A percentile compares a stretch with the other conserved stretches of the same genome.
Conservation (phyloP, 2,113 vertebrate species). For the Platysternon megacephalum region DNA sequence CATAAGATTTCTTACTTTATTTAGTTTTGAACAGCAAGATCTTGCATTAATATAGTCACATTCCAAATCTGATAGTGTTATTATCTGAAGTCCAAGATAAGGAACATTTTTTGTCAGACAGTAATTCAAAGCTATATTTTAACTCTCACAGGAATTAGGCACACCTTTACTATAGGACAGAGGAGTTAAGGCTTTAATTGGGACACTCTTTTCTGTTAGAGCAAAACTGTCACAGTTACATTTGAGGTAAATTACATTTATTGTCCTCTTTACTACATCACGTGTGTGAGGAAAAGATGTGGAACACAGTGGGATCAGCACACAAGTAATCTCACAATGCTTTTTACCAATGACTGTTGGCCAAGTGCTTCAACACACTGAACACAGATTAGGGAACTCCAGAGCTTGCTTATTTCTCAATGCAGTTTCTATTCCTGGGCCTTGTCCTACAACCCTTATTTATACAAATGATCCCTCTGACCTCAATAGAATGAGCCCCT, state of each 20-base stretch:
- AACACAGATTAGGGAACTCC: background rate
- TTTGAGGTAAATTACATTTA: background rate
- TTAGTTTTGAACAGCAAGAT: constrained; percentile 97
- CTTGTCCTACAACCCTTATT: background rate
- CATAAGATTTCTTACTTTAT: constrained; percentile 87
- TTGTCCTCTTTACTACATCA: background rate
- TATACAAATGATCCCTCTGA: background rate
- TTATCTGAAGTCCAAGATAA: constrained; percentile 89
- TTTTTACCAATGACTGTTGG: background rate
- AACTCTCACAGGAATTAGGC: background rate
- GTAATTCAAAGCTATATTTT: background rate
- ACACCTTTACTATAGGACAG: background rate
- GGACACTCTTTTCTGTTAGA: background rate
- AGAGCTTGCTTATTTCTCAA: background rate
- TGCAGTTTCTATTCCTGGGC: background rate
- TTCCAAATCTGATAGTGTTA: constrained; percentile 97
- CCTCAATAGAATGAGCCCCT: background rate
- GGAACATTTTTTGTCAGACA: constrained; percentile 57
- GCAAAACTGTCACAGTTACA: fast-evolving
- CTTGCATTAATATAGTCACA: constrained; percentile 98
- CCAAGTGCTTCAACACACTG: constrained; percentile 8
- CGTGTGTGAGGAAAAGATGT: background rate
- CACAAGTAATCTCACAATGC: background rate
- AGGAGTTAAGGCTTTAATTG: background rate
- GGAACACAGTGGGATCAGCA: background rate